Conservation (phyloP, 2,797 vertebrate genomes). For the Chaunax sp. region DNA sequence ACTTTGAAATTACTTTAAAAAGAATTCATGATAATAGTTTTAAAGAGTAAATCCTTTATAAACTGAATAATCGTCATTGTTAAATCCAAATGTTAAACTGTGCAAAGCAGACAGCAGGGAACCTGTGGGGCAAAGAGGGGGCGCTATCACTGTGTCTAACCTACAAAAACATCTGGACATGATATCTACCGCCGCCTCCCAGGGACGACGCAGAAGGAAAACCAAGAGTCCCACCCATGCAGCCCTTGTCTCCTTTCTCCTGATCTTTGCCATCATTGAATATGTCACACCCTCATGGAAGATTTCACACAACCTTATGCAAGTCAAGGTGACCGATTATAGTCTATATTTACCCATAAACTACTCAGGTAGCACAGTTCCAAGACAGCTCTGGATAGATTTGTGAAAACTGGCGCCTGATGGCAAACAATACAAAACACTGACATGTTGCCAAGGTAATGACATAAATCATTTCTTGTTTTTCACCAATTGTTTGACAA, state of each 20-base stretch:
- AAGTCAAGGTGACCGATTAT: conserved; percentile 47
- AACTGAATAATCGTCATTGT: background rate
- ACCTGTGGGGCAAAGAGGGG: conserved; percentile 6
- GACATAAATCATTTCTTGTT: conserved; percentile 43
- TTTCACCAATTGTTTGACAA: conserved; percentile 40
- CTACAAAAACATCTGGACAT: conserved; percentile 65
- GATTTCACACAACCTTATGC: conserved; percentile 30
- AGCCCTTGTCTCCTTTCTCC: conserved; percentile 32
- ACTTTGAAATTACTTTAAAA: background rate
- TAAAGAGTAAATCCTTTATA: background rate
- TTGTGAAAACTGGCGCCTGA: conserved; percentile 46
- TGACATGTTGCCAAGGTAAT: conserved; percentile 48
- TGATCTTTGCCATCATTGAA: conserved; percentile 51
- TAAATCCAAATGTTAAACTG: background rate
- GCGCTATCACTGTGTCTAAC: conserved; percentile 26
- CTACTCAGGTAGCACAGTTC: conserved; percentile 30
- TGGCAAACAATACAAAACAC: conserved; percentile 26
- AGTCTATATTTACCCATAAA: conserved; percentile 48
- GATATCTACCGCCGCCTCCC: conserved; percentile 43
- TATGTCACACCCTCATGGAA: conserved; percentile 32
- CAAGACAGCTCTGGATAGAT: conserved; percentile 34
- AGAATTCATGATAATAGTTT: background rate
- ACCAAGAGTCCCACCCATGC: conserved; percentile 32
- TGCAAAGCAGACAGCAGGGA: conserved; percentile 5
- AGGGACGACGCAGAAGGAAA: conserved; percentile 53